Percentiles rank a stretch among this genome's conserved stretches.
These are phyloP conservation scores for Eumaeus atala DNA, from an alignment of 1,140 invertebrate species.

Conservation along the genomic window DNA sequence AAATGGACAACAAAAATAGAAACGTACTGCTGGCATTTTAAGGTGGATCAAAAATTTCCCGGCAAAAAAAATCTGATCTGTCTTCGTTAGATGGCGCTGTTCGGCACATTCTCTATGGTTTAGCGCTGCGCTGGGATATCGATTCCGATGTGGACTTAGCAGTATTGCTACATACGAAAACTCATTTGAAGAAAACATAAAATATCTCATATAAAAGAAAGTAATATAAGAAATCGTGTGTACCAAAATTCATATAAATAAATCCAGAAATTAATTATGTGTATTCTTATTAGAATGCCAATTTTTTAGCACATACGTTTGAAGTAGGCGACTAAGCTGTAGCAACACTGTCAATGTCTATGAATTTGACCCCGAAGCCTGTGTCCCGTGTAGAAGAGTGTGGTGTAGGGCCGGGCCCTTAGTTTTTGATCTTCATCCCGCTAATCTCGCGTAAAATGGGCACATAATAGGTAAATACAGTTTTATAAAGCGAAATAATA, in stretches of 20 bases:
- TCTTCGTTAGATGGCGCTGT: constrained; percentile 43
- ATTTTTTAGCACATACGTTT: not conserved
- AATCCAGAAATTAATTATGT: not conserved
- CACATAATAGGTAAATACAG: constrained; percentile 70
- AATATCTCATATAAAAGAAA: not conserved
- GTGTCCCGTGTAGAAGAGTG: constrained; percentile 69
- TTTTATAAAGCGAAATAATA: constrained; percentile 32
- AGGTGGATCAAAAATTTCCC: not conserved
- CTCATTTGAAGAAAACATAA: constrained; percentile 15
- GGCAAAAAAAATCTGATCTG: not conserved
- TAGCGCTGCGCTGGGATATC: constrained; percentile 65
- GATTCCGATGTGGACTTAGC: constrained; percentile 46
- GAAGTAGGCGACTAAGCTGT: constrained; percentile 12
- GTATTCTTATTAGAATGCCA: not conserved
- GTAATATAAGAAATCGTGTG: not conserved
- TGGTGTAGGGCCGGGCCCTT: constrained; percentile 69
- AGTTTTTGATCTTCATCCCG: constrained; percentile 63
- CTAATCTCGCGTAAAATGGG: constrained; percentile 69
- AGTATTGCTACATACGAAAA: constrained; percentile 56
- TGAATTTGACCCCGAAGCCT: constrained; percentile 73
- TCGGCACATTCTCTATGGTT: constrained; percentile 51
- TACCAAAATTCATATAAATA: not conserved
- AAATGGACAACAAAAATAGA: too few species aligned
- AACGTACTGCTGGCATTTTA: too few species aligned
- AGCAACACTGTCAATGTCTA: constrained; percentile 63